Evolutionary conservation across 2,888 invertebrate genomes (phyloP), one percentile per base, ranked within the genome.

Genomic region (Hirtodrosophila confusa): DNA sequence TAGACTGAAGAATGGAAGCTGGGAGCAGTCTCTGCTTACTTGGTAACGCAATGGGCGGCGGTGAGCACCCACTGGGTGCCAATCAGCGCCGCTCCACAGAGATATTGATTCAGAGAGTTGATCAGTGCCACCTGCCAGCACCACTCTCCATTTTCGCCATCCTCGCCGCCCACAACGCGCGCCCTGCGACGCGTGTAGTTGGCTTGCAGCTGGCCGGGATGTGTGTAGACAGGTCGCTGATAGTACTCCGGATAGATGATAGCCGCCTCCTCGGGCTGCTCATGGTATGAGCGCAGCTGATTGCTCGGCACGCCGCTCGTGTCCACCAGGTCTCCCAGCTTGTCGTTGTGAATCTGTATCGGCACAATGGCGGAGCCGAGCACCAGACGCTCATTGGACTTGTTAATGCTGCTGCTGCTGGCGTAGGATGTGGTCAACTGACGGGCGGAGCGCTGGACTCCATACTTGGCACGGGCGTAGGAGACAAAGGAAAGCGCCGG

Each of bases 111-210:
- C 61, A 97, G 93, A 0, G 97, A 96, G 92, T 98, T 98, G 90
- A 98, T 97, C 75, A 98, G 93, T 1, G 98, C 98, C 73, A 96
- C 97, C 92, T 97, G 97, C 97, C 97, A 97, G 92, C 97, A 97
- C 97, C 97, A 98, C 93, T 97, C 97, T 44, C 97, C 97, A 62
- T 97, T 95, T 80, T 95, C 95, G 2, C 97, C 97, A 90, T 98
- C 97, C 91, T 95, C 96, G 10, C 98, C 98, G 9, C 98, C 98
- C 72, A 98, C 97, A 64, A 98, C 97, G 33, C 92, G 91, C 5
- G 90, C 91, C 0, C 89, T 75, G 0, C 88, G 76, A 0, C 83
- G 72, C 24, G 64, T 85, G 35, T 69, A 80, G 24, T 86, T 89
- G 10, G 33, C 29, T 36, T 61, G 49, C 4, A 78, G 56, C 33